Evolutionary conservation across 2,113 vertebrate genomes (phyloP).

Genomic region (Gulo gulo): DNA sequence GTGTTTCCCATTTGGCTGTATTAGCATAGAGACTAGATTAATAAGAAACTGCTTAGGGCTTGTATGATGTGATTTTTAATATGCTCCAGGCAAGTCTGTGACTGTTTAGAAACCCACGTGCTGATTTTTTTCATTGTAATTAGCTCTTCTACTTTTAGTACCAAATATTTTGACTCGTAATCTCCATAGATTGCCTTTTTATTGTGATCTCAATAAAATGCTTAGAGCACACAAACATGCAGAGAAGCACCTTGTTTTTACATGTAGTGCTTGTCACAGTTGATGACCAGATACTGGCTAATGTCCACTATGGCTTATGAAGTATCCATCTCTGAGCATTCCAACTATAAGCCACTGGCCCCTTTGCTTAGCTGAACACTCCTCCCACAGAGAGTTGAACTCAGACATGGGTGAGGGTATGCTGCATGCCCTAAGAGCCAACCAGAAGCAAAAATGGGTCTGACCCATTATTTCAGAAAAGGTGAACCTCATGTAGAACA

Average conservation of each 20-base stretch:
- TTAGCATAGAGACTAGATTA: constrained; percentile 67
- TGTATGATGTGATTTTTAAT: constrained; percentile 65
- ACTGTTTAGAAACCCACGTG: constrained; percentile 42
- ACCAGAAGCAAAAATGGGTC: not conserved
- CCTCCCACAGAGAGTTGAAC: not conserved
- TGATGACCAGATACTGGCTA: not conserved
- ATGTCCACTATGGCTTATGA: not conserved
- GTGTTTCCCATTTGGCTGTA: constrained; percentile 63
- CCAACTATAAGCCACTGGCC: not conserved
- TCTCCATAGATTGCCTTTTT: not conserved
- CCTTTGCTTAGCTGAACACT: not conserved
- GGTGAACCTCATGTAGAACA: not conserved
- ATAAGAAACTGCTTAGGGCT: constrained; percentile 63
- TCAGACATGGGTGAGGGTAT: not conserved
- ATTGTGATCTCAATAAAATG: constrained; percentile 1
- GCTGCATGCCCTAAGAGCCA: not conserved
- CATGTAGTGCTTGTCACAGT: not conserved
- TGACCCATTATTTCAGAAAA: not conserved
- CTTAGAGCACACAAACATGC: not conserved
- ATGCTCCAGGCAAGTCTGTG: constrained; percentile 54
- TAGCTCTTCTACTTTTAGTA: constrained; percentile 53
- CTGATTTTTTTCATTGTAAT: constrained; percentile 55
- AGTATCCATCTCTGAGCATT: not conserved
- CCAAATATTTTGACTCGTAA: constrained; percentile 61
- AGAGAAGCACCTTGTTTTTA: not conserved